phyloP scores from a whole-genome alignment of 2,888 invertebrate species.

The Polyommatus iphigenia region DNA sequence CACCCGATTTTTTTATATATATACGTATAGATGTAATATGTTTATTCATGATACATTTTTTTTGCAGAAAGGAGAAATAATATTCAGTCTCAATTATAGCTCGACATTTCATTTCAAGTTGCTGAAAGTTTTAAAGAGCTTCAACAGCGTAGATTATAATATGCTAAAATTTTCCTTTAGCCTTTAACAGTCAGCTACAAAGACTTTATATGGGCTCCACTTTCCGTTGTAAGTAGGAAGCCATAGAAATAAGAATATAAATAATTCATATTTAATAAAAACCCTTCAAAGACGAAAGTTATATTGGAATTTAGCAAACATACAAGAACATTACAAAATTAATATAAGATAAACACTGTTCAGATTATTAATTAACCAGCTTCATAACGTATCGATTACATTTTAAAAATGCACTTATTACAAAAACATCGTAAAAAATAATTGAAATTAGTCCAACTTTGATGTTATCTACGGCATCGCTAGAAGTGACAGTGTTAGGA shows the following conservation, averaged over 20 bases:
- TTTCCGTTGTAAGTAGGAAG: conserved; percentile 16
- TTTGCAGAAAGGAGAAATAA: neutral
- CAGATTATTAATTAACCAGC: neutral
- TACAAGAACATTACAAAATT: neutral
- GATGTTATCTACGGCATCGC: conserved; percentile 8
- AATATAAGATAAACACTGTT: neutral
- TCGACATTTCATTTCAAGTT: neutral
- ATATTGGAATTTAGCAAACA: neutral
- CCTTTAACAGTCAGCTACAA: neutral
- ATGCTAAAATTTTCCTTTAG: neutral
- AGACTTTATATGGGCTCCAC: neutral
- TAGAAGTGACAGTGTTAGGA: neutral
- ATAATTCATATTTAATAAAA: conserved; percentile 3
- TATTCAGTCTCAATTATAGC: neutral
- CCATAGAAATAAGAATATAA: neutral
- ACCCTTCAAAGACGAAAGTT: neutral
- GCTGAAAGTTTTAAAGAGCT: neutral
- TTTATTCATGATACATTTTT: neutral
- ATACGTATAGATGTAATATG: neutral
- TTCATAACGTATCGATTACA: conserved; percentile 3
- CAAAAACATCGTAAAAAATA: neutral
- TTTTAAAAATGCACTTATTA: neutral
- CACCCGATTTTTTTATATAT: neutral
- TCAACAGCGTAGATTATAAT: neutral
- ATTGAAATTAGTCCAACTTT: conserved; percentile 26